Conservation (phyloP, 2,888 invertebrate species). For the Selenia dentaria region DNA sequence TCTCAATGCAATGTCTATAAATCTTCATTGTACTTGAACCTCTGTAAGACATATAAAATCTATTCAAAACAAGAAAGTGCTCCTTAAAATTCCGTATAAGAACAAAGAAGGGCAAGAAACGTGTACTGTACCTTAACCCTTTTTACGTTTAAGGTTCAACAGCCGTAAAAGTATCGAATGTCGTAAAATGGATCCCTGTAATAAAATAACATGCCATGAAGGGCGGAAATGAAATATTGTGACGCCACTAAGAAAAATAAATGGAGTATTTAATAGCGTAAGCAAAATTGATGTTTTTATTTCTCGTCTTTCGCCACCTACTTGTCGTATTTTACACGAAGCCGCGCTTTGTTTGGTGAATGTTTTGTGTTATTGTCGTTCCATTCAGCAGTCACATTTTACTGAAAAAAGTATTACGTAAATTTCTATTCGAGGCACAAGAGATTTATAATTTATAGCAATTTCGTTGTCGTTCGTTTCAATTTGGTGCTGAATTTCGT, state of each 20-base stretch:
- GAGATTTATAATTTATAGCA: slow-evolving; percentile 47
- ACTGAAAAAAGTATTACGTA: too few species aligned
- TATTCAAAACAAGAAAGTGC: slow-evolving; percentile 43
- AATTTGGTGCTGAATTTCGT: too few species aligned
- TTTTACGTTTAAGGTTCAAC: slow-evolving; percentile 68
- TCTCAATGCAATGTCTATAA: slow-evolving; percentile 18
- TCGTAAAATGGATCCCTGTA: slow-evolving; percentile 73
- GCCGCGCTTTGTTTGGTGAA: slow-evolving; percentile 33
- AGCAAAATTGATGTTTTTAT: slow-evolving; percentile 32
- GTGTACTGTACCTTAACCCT: slow-evolving; percentile 62
- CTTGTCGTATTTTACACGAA: slow-evolving; percentile 22
- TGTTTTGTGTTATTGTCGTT: slow-evolving; percentile 38
- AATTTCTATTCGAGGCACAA: too few species aligned
- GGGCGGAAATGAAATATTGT: slow-evolving; percentile 71
- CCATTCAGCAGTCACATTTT: too few species aligned
- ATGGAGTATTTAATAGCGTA: slow-evolving; percentile 48
- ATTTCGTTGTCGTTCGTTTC: slow-evolving; percentile 31
- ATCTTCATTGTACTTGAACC: slow-evolving; percentile 27
- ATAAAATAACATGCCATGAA: slow-evolving; percentile 71
- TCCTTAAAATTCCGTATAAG: slow-evolving; percentile 52
- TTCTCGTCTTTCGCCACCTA: slow-evolving; percentile 4
- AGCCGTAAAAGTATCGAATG: slow-evolving; percentile 75
- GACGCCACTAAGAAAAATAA: slow-evolving; percentile 51
- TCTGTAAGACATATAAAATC: slow-evolving; percentile 41
- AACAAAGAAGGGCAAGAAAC: slow-evolving; percentile 54